Evolutionary conservation across 2,888 invertebrate genomes (phyloP).

Genomic region (Norana najaformis): DNA sequence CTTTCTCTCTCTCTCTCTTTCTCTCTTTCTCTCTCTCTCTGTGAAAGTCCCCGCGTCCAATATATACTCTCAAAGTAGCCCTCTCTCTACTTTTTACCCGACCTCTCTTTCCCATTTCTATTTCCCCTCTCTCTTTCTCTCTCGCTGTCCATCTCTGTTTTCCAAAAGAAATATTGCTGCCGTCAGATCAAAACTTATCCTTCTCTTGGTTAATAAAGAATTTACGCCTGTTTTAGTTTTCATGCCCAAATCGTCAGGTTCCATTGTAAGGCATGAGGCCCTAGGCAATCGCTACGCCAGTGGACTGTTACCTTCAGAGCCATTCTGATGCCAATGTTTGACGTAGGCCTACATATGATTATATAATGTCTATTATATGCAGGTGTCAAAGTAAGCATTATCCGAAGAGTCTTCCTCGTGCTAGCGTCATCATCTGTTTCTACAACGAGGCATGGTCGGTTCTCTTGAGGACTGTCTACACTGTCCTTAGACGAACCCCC

Average conservation of each 20-base stretch:
- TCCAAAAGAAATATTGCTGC: not conserved
- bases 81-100: not conserved
- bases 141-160: not conserved
- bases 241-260: no score
- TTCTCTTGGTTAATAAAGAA: no score
- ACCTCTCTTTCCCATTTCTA: not conserved
- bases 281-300: no score
- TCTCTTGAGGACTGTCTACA: slow-evolving; percentile 81
- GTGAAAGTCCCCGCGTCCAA: not conserved
- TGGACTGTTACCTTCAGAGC: not conserved
- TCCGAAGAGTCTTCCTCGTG: not conserved
- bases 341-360: not conserved
- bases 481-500: slow-evolving; percentile 82
- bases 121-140: not conserved
- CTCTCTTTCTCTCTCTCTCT: not conserved
- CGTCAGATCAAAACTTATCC: no score
- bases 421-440: slow-evolving; percentile 89
- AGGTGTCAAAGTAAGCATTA: slow-evolving; percentile 31
- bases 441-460: slow-evolving; percentile 91
- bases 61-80: not conserved
- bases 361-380: slow-evolving; percentile 28
- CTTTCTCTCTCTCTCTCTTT: not conserved
- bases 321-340: not conserved
- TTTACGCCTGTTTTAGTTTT: no score
- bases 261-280: no score